Evolutionary conservation across 1,140 invertebrate species (phyloP).

Genomic region (Hypsibius dujardini): DNA sequence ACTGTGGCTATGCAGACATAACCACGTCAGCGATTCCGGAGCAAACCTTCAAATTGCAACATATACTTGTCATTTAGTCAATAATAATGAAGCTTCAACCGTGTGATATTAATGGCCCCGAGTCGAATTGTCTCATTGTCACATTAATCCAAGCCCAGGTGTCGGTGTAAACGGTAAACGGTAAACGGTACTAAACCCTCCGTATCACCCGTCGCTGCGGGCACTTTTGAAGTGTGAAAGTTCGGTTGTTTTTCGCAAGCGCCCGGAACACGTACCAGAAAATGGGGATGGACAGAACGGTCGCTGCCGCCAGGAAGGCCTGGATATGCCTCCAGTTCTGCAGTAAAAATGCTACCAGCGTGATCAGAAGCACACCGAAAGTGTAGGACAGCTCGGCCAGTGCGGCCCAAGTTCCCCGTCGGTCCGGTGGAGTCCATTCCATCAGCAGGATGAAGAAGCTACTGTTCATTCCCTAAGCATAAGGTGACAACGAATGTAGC

Average conservation of each 20-base stretch:
- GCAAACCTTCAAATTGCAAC: constrained; percentile 14
- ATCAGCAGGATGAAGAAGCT: not conserved
- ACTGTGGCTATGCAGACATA: not conserved
- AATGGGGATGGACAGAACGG: constrained; percentile 18
- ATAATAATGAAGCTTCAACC: too few species aligned
- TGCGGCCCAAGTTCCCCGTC: not conserved
- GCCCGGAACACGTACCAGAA: constrained; percentile 17
- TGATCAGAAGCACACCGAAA: not conserved
- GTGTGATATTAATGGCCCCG: too few species aligned
- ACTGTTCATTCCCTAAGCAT: constrained; percentile 11
- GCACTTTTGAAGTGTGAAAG: too few species aligned
- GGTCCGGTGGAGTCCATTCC: not conserved
- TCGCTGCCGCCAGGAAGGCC: constrained; percentile 17
- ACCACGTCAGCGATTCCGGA: not conserved
- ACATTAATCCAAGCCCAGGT: too few species aligned
- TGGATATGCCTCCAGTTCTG: constrained; percentile 21
- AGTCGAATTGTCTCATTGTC: too few species aligned
- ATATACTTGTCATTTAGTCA: not conserved
- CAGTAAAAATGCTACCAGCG: constrained; percentile 18
- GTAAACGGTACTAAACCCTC: too few species aligned
- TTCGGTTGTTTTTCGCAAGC: too few species aligned
- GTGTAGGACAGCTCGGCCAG: not conserved
- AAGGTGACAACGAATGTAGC: not conserved
- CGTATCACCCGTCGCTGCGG: too few species aligned
- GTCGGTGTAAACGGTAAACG: too few species aligned